Percentiles rank a stretch among this genome's conserved stretches.
phyloP scores from a whole-genome alignment of 1,140 invertebrate genomes.

The Drosophila pruinosa region DNA sequence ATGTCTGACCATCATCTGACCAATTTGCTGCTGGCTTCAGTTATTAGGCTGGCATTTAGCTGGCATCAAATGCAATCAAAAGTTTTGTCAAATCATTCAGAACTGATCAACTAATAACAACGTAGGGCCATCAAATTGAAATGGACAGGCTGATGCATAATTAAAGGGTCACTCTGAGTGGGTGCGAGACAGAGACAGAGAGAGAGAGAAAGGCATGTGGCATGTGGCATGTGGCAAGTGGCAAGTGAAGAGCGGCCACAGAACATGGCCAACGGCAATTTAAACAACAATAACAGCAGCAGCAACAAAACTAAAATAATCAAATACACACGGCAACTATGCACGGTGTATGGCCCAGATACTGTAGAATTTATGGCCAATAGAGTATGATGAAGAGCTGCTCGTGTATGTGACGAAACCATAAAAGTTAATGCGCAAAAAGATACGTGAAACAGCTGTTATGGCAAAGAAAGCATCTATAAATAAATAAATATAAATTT shows the following conservation, averaged over 20 bases:
- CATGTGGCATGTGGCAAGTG: too few species aligned
- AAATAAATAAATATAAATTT: too few species aligned
- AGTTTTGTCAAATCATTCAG: conserved; percentile 12
- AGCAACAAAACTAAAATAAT: conserved; percentile 32
- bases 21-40: background rate
- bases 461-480: too few species aligned
- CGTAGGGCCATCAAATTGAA: background rate
- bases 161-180: background rate
- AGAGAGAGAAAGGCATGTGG: background rate
- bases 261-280: conserved; percentile 12
- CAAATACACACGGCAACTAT: conserved; percentile 14
- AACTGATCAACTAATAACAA: background rate
- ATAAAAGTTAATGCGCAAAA: too few species aligned
- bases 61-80: conserved; percentile 10
- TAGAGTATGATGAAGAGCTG: background rate
- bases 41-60: background rate
- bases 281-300: conserved; percentile 25
- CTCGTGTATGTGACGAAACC: too few species aligned
- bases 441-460: too few species aligned
- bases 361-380: background rate
- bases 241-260: background rate
- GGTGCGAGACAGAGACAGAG: background rate
- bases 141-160: conserved; percentile 3
- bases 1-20: background rate
- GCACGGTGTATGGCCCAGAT: background rate